These are phyloP conservation scores for Caenorhabditis virilis DNA, from an alignment of 2,888 invertebrate species.

Conservation along the genomic window DNA sequence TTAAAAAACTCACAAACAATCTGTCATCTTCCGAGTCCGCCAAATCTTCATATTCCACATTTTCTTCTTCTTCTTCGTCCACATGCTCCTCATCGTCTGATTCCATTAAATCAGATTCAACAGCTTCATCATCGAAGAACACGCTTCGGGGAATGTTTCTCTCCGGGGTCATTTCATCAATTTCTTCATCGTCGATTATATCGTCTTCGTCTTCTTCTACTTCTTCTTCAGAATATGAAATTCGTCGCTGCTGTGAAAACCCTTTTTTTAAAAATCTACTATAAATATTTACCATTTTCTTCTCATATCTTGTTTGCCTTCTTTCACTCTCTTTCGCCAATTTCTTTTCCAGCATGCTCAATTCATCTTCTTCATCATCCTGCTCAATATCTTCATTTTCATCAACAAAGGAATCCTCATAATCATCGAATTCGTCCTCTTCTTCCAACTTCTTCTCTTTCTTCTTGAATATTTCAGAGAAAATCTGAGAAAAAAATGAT, in stretches of 20 bases:
- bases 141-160: neutral
- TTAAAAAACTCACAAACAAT: slow-evolving; percentile 16
- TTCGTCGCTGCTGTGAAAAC: too few relatives aligned
- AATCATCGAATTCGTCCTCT: neutral
- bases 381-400: slow-evolving; percentile 1
- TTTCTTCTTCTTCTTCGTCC: slow-evolving; percentile 10
- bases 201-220: slow-evolving; percentile 7
- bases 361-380: slow-evolving; percentile 9
- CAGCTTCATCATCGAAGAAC: slow-evolving; percentile 8
- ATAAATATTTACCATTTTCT: slow-evolving; percentile 1
- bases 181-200: slow-evolving; percentile 5
- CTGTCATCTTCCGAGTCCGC: slow-evolving; percentile 22
- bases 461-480: neutral
- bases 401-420: neutral
- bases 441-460: neutral
- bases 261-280: slow-evolving; percentile 7
- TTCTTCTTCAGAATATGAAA: slow-evolving; percentile 9
- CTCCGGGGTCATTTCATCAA: neutral
- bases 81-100: slow-evolving; percentile 14
- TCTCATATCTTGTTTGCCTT: neutral
- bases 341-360: neutral
- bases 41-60: slow-evolving; percentile 7
- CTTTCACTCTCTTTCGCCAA: slow-evolving; percentile 7
- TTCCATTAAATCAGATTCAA: slow-evolving; percentile 11
- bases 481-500: neutral